Evolutionary conservation across 2,888 invertebrate species (phyloP).

Genomic region (Drosophila tanythrix): DNA sequence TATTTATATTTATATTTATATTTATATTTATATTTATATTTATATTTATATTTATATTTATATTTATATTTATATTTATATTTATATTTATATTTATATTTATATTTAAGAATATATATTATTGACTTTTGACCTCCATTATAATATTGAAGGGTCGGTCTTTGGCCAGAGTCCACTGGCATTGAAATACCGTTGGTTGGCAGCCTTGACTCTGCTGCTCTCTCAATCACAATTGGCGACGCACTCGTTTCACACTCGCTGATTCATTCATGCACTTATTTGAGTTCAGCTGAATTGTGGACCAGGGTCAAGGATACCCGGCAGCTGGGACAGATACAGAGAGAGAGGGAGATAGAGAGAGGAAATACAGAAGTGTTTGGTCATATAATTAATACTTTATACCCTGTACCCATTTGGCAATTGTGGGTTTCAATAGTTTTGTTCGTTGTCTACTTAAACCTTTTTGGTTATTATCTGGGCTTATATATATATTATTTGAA

Average conservation of each 20-base stretch:
- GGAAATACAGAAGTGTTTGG: not conserved
- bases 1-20: too few species aligned
- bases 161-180: not conserved
- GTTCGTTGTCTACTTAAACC: not conserved
- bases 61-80: too few species aligned
- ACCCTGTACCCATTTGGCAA: not conserved
- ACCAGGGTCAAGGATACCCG: conserved; percentile 39
- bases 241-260: conserved; percentile 2
- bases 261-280: conserved; percentile 20
- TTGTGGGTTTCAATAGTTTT: not conserved
- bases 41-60: too few species aligned
- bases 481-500: not conserved
- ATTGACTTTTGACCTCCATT: too few species aligned
- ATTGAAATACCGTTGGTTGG: not conserved
- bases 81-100: too few species aligned
- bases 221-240: conserved; percentile 11
- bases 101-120: too few species aligned
- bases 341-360: not conserved
- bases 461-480: not conserved
- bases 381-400: not conserved
- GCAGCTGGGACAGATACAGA: not conserved
- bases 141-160: not conserved
- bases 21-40: too few species aligned
- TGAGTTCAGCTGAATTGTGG: conserved; percentile 2
- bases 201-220: not conserved